Evolutionary conservation across 2,888 invertebrate genomes (phyloP).

Genomic region (Yponomeuta cagnagella): DNA sequence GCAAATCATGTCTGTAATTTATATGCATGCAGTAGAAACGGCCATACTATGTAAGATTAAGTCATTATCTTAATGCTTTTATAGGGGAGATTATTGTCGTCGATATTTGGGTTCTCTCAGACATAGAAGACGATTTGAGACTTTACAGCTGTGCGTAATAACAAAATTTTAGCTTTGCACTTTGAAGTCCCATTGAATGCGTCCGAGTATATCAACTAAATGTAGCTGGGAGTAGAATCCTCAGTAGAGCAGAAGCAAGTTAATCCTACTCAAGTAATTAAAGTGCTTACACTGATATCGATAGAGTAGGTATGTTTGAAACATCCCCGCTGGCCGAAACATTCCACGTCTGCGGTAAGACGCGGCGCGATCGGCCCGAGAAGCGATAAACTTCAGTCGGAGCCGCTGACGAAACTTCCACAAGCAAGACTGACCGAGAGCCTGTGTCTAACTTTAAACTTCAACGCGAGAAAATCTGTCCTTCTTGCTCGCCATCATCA

Average conservation of each 20-base stretch:
- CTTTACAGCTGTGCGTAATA: not conserved
- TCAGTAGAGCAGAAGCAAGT: not conserved
- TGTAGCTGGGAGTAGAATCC: not conserved
- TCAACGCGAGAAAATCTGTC: not conserved
- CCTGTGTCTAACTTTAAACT: not conserved
- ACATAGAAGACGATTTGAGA: not conserved
- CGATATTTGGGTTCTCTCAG: not conserved
- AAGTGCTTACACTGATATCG: conserved; percentile 10
- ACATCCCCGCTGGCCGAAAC: conserved; percentile 2
- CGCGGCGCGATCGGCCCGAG: not conserved
- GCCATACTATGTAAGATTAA: conserved; percentile 7
- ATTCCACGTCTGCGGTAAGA: conserved; percentile 4
- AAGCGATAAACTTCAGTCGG: not conserved
- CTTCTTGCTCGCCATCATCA: not conserved
- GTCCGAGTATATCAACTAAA: not conserved
- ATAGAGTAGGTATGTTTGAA: not conserved
- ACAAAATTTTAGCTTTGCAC: not conserved
- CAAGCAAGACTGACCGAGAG: not conserved
- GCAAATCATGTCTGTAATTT: conserved; percentile 45
- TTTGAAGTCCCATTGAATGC: not conserved
- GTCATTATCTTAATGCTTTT: conserved; percentile 15
- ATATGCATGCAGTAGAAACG: conserved; percentile 16
- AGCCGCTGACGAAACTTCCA: not conserved
- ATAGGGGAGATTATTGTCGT: conserved; percentile 1
- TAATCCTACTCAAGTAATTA: conserved; percentile 11